Conservation (phyloP, 2,797 vertebrate genomes). For the Heterohyrax brucei region DNA sequence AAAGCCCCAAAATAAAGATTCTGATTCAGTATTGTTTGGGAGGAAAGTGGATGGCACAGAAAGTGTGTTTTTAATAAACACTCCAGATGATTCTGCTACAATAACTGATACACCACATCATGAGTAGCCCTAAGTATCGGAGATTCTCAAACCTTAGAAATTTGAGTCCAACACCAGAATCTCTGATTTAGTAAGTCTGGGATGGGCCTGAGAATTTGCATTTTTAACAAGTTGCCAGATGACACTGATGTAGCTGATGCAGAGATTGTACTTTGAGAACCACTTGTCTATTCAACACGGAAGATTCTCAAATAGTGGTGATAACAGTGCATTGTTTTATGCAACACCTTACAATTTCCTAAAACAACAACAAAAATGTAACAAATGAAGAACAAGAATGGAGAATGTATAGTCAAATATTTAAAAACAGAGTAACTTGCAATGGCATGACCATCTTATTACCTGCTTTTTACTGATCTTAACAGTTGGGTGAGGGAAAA, state of each 20-base stretch:
- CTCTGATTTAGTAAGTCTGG: not conserved
- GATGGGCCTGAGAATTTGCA: not conserved
- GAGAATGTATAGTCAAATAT: not conserved
- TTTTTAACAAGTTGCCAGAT: not conserved
- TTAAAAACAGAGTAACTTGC: not conserved
- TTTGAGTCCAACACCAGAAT: not conserved
- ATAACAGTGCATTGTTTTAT: not conserved
- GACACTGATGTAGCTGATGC: not conserved
- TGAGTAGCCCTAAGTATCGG: not conserved
- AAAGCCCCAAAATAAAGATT: not conserved
- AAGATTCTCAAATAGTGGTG: conserved; percentile 1
- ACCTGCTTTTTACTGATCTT: not conserved
- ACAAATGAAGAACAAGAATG: conserved; percentile 14
- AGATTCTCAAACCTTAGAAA: not conserved
- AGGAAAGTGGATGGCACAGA: not conserved
- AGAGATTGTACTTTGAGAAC: not conserved
- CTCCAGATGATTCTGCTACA: not conserved
- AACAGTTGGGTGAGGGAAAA: not conserved
- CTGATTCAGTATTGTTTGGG: not conserved
- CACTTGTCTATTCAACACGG: conserved; percentile 13
- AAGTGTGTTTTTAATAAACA: not conserved
- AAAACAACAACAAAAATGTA: not conserved
- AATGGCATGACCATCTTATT: not conserved
- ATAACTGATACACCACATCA: not conserved
- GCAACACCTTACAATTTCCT: not conserved